Evolutionary conservation across 2,888 invertebrate species (phyloP).

Genomic region (Callyntrura guangdongensis): DNA sequence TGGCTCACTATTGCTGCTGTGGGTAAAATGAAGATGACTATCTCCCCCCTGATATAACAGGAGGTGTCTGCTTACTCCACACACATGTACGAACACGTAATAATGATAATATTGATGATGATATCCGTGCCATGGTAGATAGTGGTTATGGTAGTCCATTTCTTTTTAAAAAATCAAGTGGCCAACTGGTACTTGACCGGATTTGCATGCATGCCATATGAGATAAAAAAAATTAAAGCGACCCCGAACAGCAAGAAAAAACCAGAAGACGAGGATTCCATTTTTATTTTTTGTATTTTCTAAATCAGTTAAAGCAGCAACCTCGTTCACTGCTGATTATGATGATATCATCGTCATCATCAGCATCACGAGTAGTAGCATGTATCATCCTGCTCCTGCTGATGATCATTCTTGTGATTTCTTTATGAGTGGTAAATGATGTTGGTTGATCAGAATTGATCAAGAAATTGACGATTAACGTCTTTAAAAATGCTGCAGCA

Average conservation of each 20-base stretch:
- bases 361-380: background rate
- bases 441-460: conserved; percentile 42
- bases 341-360: conserved; percentile 14
- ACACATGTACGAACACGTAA: background rate
- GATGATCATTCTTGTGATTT: background rate
- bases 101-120: conserved; percentile 3
- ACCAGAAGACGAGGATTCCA: conserved; percentile 19
- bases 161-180: conserved; percentile 1
- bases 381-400: background rate
- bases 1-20: background rate
- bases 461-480: conserved; percentile 57
- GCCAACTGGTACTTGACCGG: conserved; percentile 63
- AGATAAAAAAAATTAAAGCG: conserved; percentile 16
- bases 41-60: conserved; percentile 19
- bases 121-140: background rate
- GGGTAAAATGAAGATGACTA: conserved; percentile 42
- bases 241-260: conserved; percentile 12
- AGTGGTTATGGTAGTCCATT: background rate
- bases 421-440: conserved; percentile 5
- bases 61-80: conserved; percentile 13
- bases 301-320: conserved; percentile 49
- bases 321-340: conserved; percentile 52
- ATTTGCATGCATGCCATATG: conserved; percentile 53
- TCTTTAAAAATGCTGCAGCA: conserved; percentile 24
- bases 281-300: conserved; percentile 28